Conservation (phyloP, 2,797 vertebrate genomes). For the Anabas testudineus region DNA sequence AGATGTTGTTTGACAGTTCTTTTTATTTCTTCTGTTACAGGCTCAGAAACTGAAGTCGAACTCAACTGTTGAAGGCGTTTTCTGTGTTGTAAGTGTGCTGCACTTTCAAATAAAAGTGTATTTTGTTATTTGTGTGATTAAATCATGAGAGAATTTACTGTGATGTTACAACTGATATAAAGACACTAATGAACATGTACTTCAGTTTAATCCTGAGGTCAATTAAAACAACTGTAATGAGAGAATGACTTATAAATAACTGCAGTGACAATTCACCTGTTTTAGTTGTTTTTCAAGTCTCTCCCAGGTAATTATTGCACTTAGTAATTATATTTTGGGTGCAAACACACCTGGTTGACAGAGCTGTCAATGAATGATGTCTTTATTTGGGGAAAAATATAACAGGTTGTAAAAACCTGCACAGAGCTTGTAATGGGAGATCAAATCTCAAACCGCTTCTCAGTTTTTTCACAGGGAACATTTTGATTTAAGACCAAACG, state of each 20-base stretch:
- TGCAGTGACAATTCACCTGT: neutral
- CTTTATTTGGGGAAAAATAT: neutral
- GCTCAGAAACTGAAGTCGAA: constrained; percentile 94
- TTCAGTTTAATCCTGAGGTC: too few species aligned
- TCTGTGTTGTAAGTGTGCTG: constrained; percentile 78
- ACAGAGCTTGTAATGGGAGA: neutral
- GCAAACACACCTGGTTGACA: neutral
- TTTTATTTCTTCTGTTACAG: constrained; percentile 72
- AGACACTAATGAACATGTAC: too few species aligned
- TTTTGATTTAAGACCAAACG: constrained; percentile 16
- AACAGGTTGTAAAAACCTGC: neutral
- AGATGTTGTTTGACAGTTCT: neutral
- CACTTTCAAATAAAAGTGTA: fast-evolving
- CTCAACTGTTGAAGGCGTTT: constrained; percentile 80
- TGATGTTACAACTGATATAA: too few species aligned
- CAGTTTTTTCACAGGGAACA: constrained; percentile 13
- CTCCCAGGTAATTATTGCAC: neutral
- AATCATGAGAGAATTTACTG: neutral
- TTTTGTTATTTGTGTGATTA: too few species aligned
- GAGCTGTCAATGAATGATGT: neutral
- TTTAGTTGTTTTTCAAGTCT: neutral
- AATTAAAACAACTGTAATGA: too few species aligned
- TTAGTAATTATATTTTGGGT: neutral
- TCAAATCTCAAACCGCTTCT: constrained; percentile 6
- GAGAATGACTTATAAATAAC: too few species aligned